Conservation (phyloP, 2,797 vertebrate species). For the Sebastes hopkinsi region DNA sequence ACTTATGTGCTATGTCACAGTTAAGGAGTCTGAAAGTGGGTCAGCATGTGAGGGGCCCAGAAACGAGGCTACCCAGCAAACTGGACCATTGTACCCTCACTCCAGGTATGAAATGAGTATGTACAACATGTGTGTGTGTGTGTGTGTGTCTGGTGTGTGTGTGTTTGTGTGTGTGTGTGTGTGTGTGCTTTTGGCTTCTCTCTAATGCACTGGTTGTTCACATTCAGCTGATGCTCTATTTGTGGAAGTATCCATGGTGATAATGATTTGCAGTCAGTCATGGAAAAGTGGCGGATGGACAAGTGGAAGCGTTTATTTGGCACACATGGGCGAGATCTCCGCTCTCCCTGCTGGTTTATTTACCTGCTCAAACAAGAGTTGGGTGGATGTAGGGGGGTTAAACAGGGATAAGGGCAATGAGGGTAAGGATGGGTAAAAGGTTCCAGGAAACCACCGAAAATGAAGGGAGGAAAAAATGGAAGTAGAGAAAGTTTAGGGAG, state of each 20-base stretch:
- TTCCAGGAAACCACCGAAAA: neutral
- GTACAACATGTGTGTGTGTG: neutral
- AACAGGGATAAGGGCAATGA: neutral
- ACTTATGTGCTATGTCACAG: conserved; percentile 29
- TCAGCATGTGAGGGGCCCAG: conserved; percentile 44
- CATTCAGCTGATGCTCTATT: conserved; percentile 62
- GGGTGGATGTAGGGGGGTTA: neutral
- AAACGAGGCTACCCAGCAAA: conserved; percentile 36
- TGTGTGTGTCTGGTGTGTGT: neutral
- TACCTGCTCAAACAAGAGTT: conserved; percentile 12
- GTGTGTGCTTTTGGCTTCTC: conserved; percentile 23
- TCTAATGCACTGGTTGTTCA: conserved; percentile 48
- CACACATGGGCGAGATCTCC: conserved; percentile 40
- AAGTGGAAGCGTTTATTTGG: conserved; percentile 43
- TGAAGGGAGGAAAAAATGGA: neutral
- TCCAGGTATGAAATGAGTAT: conserved; percentile 30
- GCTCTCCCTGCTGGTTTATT: conserved; percentile 18
- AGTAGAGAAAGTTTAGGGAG: neutral
- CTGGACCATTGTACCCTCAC: conserved; percentile 13
- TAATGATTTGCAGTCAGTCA: conserved; percentile 60
- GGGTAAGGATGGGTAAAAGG: neutral
- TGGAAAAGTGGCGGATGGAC: conserved; percentile 46
- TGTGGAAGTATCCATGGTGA: conserved; percentile 73
- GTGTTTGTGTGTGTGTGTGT: neutral
- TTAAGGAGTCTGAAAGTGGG: conserved; percentile 49